Conservation (phyloP, 2,888 invertebrate genomes). For the Leptopilina myrica region DNA sequence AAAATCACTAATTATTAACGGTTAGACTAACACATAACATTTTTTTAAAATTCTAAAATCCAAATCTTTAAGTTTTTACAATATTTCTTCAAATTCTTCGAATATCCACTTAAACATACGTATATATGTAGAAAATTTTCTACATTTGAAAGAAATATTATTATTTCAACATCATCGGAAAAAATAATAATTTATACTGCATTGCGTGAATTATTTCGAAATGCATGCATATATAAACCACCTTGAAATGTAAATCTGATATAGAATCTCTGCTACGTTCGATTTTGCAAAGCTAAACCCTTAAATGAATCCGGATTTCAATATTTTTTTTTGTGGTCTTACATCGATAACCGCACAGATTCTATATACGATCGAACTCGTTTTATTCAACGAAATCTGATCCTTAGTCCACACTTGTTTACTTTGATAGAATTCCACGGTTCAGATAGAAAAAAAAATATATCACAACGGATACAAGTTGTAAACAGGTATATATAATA, state of each 20-base stretch:
- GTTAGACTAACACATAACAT: no score
- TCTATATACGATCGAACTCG: conserved; percentile 31
- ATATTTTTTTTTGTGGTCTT: not conserved
- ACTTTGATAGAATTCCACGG: conserved; percentile 17
- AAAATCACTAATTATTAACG: no score
- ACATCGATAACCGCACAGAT: conserved; percentile 13
- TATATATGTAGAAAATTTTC: no score
- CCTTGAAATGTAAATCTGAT: conserved; percentile 6
- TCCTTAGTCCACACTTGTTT: not conserved
- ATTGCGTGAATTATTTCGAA: conserved; percentile 8
- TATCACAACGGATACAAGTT: not conserved
- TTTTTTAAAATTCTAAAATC: no score
- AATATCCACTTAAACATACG: no score
- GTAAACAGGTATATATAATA: not conserved
- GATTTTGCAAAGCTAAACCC: conserved; percentile 13
- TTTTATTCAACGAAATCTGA: conserved; percentile 26
- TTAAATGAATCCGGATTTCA: conserved; percentile 18
- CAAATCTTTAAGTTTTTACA: no score
- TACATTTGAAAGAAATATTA: no score
- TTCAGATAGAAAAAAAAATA: not conserved
- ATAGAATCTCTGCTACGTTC: not conserved
- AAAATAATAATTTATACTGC: no score
- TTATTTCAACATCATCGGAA: no score
- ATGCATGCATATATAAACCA: not conserved
- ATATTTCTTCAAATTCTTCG: no score